phyloP scores from a whole-genome alignment of 2,797 vertebrate species.

The Sebastes itinus region DNA sequence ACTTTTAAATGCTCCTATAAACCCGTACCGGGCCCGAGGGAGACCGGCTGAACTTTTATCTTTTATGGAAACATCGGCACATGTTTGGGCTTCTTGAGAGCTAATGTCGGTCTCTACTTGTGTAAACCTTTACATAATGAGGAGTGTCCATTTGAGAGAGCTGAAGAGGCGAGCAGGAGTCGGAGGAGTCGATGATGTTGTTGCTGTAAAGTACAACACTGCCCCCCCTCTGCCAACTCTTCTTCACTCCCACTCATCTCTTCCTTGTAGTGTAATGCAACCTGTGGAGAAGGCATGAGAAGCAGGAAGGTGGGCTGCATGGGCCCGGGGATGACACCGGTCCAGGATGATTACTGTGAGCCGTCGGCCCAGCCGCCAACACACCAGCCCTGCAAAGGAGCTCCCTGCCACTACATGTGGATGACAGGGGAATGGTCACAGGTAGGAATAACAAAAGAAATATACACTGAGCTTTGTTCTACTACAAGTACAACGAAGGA shows the following conservation, averaged over 20 bases:
- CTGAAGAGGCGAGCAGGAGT: conserved; percentile 2
- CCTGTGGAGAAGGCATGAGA: conserved; percentile 82
- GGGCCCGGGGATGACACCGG: conserved; percentile 69
- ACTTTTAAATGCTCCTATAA: conserved; percentile 30
- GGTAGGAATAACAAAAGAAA: conserved; percentile 73
- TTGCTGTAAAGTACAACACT: conserved; percentile 57
- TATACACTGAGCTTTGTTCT: background rate
- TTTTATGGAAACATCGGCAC: conserved; percentile 13
- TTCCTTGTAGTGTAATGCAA: conserved; percentile 83
- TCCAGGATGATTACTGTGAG: conserved; percentile 86
- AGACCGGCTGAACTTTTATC: conserved; percentile 21
- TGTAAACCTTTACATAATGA: conserved; percentile 1
- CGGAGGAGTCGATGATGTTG: background rate
- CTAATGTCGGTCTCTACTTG: background rate
- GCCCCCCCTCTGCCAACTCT: conserved; percentile 60
- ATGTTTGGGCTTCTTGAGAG: conserved; percentile 6
- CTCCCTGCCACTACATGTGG: conserved; percentile 84
- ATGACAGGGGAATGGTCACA: conserved; percentile 88
- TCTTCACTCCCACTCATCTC: background rate
- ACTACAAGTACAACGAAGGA: background rate
- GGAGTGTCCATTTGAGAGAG: background rate
- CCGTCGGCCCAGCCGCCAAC: conserved; percentile 74
- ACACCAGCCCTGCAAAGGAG: conserved; percentile 76
- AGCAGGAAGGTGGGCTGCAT: conserved; percentile 83
- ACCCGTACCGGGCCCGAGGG: conserved; percentile 1